Evolutionary conservation across 2,113 vertebrate genomes (phyloP), one percentile per base, ranked within the genome.

Genomic region (Oncorhynchus masou): DNA sequence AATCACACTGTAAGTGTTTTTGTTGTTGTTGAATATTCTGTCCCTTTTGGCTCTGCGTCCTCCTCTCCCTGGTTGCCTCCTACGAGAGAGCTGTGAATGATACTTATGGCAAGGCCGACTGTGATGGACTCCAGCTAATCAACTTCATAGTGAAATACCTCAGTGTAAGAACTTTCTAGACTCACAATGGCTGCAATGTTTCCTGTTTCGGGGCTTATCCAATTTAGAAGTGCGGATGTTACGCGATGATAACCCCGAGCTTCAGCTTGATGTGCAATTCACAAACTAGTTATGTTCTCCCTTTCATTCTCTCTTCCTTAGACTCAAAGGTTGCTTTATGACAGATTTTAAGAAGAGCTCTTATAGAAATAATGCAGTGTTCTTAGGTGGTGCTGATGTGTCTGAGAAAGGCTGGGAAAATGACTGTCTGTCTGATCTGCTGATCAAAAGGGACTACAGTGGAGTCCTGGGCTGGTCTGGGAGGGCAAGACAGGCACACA

Each of bases 111-210:
- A 91, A 88, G 5, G 89, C 87, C 34, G 89, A 94, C 71, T 94
- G 95, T 79, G 86, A 89, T 0, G 93, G 91, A 24, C 91, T 95
- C 74, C 78, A 89, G 64, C 68, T 94, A 76, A 83, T 95, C 74
- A 93, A 95, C 87, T 95, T 96, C 78, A 92, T 91, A 93, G 93
- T 95, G 31, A 95, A 95, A 86, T 90, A 88, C 5, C 88, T 96
- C 25, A 83, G 2, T 0, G 94, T 95, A 91, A 93, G 93, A 79
- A 68, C 11, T 45, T 45, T 1, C 25, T 31, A 20, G 2, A 68
- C 64, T 74, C 16, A 70, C 5, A 67, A 60, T 70, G 5, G 54
- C 54, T 7, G 15, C 9, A 12, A 45, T 3, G 39, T 45, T 45
- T 16, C 19, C n/a, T 62, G 54, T 57, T 57, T 20, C 13, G 7